Evolutionary conservation across 2,888 invertebrate species (phyloP).

Genomic region (Perithous albicinctus): DNA sequence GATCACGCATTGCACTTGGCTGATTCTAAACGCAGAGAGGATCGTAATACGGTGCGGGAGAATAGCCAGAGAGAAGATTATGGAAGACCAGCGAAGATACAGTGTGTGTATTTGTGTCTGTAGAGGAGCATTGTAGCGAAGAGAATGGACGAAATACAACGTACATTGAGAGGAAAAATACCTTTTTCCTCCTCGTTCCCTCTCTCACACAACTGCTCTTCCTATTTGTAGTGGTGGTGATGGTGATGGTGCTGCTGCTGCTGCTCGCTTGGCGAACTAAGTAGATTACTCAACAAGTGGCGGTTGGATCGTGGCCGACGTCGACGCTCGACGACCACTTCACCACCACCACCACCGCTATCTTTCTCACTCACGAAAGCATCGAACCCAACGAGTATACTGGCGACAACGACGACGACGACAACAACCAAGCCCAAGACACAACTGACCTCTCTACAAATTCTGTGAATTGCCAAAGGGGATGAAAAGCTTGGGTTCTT

Average conservation of each 20-base stretch:
- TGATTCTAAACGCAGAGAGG: slow-evolving; percentile 20
- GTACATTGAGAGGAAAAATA: slow-evolving; percentile 20
- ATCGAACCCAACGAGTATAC: slow-evolving; percentile 32
- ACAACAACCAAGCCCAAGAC: slow-evolving; percentile 23
- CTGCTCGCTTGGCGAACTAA: slow-evolving; percentile 80
- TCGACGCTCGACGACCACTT: slow-evolving; percentile 76
- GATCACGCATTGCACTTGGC: slow-evolving; percentile 44
- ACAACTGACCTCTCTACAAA: slow-evolving; percentile 8
- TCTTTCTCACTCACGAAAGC: slow-evolving; percentile 64
- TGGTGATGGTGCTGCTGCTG: slow-evolving; percentile 54
- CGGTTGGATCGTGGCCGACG: slow-evolving; percentile 80
- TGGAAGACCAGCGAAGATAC: neutral
- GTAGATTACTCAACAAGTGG: slow-evolving; percentile 84
- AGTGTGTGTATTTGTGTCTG: too few relatives aligned
- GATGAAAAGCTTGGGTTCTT: slow-evolving; percentile 10
- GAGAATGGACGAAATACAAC: slow-evolving; percentile 48
- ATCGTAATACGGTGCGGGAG: slow-evolving; percentile 22
- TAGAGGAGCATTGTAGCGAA: neutral
- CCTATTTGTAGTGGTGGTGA: slow-evolving; percentile 29
- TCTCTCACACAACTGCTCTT: slow-evolving; percentile 32
- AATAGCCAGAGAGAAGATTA: slow-evolving; percentile 2
- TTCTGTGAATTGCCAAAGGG: slow-evolving; percentile 13
- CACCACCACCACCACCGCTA: slow-evolving; percentile 63
- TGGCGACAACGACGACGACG: slow-evolving; percentile 35
- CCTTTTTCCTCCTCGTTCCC: slow-evolving; percentile 21